phyloP scores from a whole-genome alignment of 2,113 vertebrate genomes.

The Diadophis punctatus region DNA sequence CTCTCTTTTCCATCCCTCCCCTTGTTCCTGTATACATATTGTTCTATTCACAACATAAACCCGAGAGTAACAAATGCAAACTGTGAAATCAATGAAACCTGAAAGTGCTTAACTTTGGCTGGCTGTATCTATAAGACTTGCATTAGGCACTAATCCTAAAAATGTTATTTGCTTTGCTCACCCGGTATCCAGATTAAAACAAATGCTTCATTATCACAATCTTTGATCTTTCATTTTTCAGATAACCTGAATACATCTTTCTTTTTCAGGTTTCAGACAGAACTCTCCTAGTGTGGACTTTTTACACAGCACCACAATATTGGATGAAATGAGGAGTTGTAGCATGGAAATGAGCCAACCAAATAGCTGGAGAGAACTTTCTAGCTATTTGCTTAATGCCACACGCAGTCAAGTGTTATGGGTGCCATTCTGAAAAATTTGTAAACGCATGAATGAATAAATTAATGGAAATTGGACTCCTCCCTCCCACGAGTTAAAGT shows the following conservation, averaged over 20 bases:
- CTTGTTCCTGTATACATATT: neutral
- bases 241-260: constrained; percentile 22
- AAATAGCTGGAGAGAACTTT: neutral
- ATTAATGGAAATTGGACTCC: neutral
- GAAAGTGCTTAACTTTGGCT: neutral
- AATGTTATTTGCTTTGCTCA: neutral
- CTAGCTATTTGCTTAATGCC: constrained; percentile 17
- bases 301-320: constrained; percentile 40
- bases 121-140: neutral
- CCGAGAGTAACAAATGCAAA: neutral
- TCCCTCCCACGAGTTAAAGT: neutral
- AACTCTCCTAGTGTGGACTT: neutral
- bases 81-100: neutral
- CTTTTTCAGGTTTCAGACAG: constrained; percentile 13
- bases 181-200: neutral
- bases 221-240: neutral
- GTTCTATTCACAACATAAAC: neutral
- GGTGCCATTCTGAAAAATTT: neutral
- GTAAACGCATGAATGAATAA: neutral
- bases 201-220: rapidly evolving
- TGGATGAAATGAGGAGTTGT: constrained; percentile 56
- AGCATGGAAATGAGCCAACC: constrained; percentile 53
- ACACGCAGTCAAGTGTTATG: neutral
- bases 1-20: neutral
- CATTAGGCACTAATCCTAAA: neutral